Evolutionary conservation across 2,113 vertebrate species (phyloP).

Genomic region (Mus musculus): GRCm39 chr15:14972001-14972500

Average conservation of each 20-base stretch:
- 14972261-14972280: not conserved
- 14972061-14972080: not conserved
- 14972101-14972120: not conserved
- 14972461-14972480: not conserved
- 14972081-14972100: not conserved
- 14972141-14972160: not conserved
- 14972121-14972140: not conserved
- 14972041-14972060: not conserved
- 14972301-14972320: not conserved
- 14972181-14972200: not conserved
- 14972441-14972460: not conserved
- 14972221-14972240: too few relatives aligned
- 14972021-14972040: not conserved
- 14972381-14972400: not conserved
- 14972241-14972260: not conserved
- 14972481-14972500: not conserved
- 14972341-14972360: not conserved
- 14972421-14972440: not conserved
- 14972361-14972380: not conserved
- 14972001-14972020: not conserved
- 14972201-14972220: not conserved
- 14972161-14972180: not conserved
- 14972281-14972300: not conserved
- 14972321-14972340: not conserved
- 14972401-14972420: accelerated